Evolutionary conservation across 2,888 invertebrate genomes (phyloP), one percentile per base, ranked within the genome.

Genomic region (Scaptomyza tumidula): DNA sequence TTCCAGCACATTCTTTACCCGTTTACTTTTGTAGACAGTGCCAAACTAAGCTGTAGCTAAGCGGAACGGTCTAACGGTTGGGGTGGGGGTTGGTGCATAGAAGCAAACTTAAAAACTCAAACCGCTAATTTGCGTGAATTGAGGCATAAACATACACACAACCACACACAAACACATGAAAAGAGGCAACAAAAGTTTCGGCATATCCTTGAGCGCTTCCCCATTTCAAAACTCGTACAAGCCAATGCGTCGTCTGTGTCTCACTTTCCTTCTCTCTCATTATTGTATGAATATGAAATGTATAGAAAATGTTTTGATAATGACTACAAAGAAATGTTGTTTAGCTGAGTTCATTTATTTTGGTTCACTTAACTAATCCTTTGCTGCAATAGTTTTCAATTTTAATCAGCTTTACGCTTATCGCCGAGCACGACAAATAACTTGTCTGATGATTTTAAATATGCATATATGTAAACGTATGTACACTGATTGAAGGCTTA

Each of bases 311-410:
- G 76, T 83, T 85, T 79, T 81, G 81, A 83, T 85, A 87, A 81
- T 75, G 76, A 78, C 73, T 85, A 86, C 88, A 87, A 86, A 88
- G 86, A 86, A 86, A 80, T 85, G 76, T 73, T 80, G 74, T 64
- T 86, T 76, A 86, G 85, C 85, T 75, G 80, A 86, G 80, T 85
- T 86, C 85, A 86, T 87, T 88, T 88, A 85, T 80, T 85, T 75
- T 80, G 89, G 89, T 89, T 88, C 88, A 89, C 88, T 88, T 88
- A 77, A 81, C 89, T 86, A 88, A 88, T 89, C 85, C 85, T 71
- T 75, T 80, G 77, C 73, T 55, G 81, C 84, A 88, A 86, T 86
- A 86, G 86, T 86, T 88, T 86, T 73, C 81, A 74, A 70, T 78
- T 71, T 83, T 87, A 85, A 86, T 87, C 85, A 85, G 85, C 87